Percentiles rank a stretch among this genome's conserved stretches.
phyloP scores from a whole-genome alignment of 2,888 invertebrate genomes.

The Caenorhabditis sp. region DNA sequence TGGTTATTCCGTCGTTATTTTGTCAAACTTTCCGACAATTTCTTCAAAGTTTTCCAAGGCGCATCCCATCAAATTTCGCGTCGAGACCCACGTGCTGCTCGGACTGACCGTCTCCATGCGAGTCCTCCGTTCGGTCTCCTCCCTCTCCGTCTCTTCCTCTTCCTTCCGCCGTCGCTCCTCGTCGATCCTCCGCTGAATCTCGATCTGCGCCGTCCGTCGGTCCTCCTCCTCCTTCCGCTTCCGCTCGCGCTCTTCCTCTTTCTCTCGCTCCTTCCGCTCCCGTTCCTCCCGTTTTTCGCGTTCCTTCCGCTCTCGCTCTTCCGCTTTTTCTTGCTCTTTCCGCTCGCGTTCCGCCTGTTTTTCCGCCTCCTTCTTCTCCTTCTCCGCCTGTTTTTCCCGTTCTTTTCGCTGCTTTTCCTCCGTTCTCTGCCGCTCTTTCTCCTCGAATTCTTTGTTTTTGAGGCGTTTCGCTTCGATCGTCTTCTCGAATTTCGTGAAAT shows the following conservation, averaged over 20 bases:
- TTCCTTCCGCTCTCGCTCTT: constrained; percentile 1
- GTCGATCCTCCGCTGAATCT: too few species aligned
- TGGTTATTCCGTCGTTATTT: too few species aligned
- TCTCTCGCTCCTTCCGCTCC: constrained; percentile 10
- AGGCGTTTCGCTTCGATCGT: not conserved
- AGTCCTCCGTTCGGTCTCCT: constrained; percentile 23
- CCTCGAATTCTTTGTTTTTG: not conserved
- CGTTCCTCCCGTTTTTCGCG: not conserved
- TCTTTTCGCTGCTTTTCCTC: constrained; percentile 23
- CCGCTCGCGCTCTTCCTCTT: not conserved
- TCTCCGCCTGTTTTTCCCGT: constrained; percentile 24
- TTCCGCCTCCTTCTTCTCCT: constrained; percentile 26
- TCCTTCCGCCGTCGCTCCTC: constrained; percentile 12
- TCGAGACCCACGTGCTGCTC: not conserved
- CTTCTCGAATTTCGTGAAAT: constrained; percentile 13
- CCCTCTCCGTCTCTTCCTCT: constrained; percentile 26
- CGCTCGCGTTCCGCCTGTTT: constrained; percentile 21
- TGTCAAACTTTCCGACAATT: too few species aligned
- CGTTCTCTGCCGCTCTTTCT: not conserved
- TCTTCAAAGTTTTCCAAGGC: too few species aligned
- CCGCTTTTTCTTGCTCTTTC: constrained; percentile 20
- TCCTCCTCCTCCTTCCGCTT: not conserved
- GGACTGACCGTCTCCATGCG: constrained; percentile 22
- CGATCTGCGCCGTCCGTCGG: not conserved
- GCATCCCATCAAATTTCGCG: too few species aligned